Percentiles rank a stretch among this genome's conserved stretches.
Evolutionary conservation across 2,113 vertebrate species (phyloP).

Genomic region (Oplegnathus fasciatus): DNA sequence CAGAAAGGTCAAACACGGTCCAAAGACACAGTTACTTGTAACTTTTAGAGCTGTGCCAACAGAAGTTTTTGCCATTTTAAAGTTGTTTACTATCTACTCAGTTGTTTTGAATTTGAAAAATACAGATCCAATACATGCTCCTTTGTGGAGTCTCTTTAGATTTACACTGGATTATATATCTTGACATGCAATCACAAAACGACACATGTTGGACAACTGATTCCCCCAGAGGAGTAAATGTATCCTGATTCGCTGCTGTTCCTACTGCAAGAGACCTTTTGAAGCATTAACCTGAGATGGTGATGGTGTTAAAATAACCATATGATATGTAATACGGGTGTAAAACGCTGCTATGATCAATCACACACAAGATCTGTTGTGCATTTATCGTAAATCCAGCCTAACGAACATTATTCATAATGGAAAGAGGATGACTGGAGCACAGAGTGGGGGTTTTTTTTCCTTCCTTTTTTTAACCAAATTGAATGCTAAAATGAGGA

Average conservation of each 20-base stretch:
- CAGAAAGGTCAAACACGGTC: neutral
- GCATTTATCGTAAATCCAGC: neutral
- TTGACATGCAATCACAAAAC: neutral
- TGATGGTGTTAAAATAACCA: neutral
- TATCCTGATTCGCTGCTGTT: neutral
- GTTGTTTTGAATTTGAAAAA: neutral
- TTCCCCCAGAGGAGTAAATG: neutral
- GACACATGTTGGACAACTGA: neutral
- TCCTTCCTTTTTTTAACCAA: neutral
- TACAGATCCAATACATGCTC: neutral
- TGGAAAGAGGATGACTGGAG: neutral
- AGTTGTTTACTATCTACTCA: neutral
- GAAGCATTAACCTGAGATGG: neutral
- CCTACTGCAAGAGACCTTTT: neutral
- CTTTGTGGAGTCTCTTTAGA: neutral
- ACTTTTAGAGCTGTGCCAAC: neutral
- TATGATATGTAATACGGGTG: neutral
- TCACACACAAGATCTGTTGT: neutral
- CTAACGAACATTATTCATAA: neutral
- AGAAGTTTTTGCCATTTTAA: neutral
- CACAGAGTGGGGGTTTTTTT: too few relatives aligned
- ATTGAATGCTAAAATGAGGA: conserved; percentile 1
- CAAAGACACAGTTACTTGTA: neutral
- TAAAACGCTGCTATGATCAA: neutral
- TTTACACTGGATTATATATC: neutral